Conservation (phyloP, 2,888 invertebrate species). For the Xanthia icteritia region DNA sequence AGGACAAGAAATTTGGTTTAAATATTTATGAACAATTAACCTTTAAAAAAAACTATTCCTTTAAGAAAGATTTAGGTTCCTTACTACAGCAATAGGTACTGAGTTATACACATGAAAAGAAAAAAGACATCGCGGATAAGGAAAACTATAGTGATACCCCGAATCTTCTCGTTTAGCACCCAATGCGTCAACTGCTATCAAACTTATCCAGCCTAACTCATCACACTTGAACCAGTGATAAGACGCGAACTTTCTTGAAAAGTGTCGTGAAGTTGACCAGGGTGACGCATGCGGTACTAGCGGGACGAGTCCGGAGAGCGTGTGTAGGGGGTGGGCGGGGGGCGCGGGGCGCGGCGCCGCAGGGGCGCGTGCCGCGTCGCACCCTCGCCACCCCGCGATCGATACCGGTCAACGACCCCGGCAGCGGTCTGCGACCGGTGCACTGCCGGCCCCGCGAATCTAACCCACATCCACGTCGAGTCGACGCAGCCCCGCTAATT, state of each 20-base stretch:
- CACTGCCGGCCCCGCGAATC: conserved; percentile 82
- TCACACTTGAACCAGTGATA: conserved; percentile 45
- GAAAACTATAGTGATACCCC: neutral
- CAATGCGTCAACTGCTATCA: conserved; percentile 25
- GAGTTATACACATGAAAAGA: neutral
- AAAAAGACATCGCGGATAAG: neutral
- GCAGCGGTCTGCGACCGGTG: conserved; percentile 84
- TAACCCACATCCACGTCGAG: conserved; percentile 82
- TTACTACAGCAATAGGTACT: neutral
- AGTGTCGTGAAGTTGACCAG: conserved; percentile 75
- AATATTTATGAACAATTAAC: conserved; percentile 22
- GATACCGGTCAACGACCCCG: conserved; percentile 89
- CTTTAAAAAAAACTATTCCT: neutral
- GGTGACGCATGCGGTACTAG: conserved; percentile 87
- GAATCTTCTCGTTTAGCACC: neutral
- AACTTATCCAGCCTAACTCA: conserved; percentile 31
- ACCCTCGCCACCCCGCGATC: conserved; percentile 81
- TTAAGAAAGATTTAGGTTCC: neutral
- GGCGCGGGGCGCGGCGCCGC: conserved; percentile 78
- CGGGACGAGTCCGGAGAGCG: conserved; percentile 77
- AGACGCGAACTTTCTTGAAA: conserved; percentile 62
- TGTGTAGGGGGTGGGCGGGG: conserved; percentile 64
- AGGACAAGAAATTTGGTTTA: conserved; percentile 57
- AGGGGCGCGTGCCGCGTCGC: conserved; percentile 81
- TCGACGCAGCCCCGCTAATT: conserved; percentile 77